Conservation (phyloP, 64 coral and sea anemone species). For the Montipora efflorescens region DNA sequence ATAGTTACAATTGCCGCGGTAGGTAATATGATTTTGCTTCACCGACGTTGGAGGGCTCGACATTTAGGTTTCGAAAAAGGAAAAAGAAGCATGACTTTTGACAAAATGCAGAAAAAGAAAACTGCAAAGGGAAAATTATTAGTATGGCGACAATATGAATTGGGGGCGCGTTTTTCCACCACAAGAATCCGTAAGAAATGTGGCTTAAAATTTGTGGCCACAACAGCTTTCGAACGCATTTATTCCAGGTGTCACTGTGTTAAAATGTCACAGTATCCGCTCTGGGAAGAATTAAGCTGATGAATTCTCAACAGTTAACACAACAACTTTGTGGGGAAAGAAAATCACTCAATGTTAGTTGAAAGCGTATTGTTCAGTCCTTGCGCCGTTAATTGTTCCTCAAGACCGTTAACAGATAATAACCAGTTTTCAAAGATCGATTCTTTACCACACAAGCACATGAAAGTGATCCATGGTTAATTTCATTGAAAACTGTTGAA, state of each 20-base stretch:
- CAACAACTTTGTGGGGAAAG: background rate
- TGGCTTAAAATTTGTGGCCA: background rate
- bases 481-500: conserved; percentile 30
- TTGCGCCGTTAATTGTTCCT: background rate
- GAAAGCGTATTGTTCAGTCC: background rate
- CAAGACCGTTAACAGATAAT: conserved; percentile 15
- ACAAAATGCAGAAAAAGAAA: conserved; percentile 4
- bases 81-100: conserved; percentile 12
- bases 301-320: conserved; percentile 17
- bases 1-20: conserved; percentile 23
- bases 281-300: conserved; percentile 15
- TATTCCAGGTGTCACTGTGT: background rate
- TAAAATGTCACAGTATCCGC: background rate
- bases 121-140: conserved; percentile 20
- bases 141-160: conserved; percentile 35
- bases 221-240: conserved; percentile 4
- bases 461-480: conserved; percentile 18
- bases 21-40: conserved; percentile 43
- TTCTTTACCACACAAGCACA: conserved; percentile 45
- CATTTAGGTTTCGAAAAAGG: background rate
- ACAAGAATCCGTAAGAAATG: conserved; percentile 23
- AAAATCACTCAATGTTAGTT: background rate
- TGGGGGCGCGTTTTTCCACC: conserved; percentile 5
- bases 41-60: conserved; percentile 32
- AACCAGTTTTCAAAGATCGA: background rate